Base-by-base conservation (phyloP, 2,888 invertebrate genomes). In the Idaea dimidiata region DNA sequence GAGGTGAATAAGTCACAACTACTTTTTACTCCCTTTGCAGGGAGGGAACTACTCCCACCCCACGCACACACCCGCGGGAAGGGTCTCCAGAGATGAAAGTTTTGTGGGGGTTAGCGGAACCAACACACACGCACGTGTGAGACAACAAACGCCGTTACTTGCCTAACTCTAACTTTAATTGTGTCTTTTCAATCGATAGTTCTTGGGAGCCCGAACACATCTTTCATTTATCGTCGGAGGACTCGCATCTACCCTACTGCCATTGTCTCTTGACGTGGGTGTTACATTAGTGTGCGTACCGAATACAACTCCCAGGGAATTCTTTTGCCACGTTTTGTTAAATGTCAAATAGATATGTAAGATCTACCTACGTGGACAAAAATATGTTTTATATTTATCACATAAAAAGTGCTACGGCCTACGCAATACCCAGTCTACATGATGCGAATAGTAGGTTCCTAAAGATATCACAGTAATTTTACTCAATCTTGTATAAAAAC, bases 1-100 rank as follows among this genome's bases (percentile, higher is more conserved):
- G 92, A 92, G 92, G 92, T 92, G 91, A 92, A 87, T 88, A 88
- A 91, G 91, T 91, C 89, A 87, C 88, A 89, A 89, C 87, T 89
- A 90, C 83, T 91, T 89, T 89, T 91, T 88, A 90, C 91, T 91
- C 91, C 91, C 91, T 88, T 86, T 81, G 79, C 71, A 77, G 89
- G 91, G 88, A 82, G 88, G 84, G 82, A 43, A n/a, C n/a, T n/a
- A n/a, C n/a, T n/a, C n/a, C 79, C 76, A 76, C 80, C 79, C 76
- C 74, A 77, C 83, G 63, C 84, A 79, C 83, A 78, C 82, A 72
- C 77, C 67, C 78, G 69, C 72, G 63, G 69, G 69, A 76, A 78
- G 81, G 84, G 85, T 86, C 91, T 88, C 89, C 80, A 81, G 90
- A 91, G 91, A 91, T 91, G 91, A 90, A 91, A 91, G 86, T 91